Evolutionary conservation across 2,797 vertebrate genomes (phyloP).

Genomic region (Sciaenops ocellatus): DNA sequence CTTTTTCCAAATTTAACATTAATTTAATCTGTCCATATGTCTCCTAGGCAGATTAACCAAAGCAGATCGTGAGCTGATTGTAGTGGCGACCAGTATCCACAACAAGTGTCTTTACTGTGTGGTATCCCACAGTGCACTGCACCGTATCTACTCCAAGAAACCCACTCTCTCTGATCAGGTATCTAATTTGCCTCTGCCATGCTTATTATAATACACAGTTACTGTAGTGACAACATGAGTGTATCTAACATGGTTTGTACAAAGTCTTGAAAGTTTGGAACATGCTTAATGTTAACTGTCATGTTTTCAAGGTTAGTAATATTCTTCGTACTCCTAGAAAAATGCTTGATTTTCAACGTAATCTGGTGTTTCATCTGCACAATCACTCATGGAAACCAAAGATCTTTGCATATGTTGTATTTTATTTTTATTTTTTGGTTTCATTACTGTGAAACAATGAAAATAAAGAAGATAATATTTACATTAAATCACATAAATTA

Average conservation of each 20-base stretch:
- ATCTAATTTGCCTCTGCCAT: background rate
- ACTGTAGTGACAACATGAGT: background rate
- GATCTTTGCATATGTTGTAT: no score
- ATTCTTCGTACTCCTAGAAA: no score
- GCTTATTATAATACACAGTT: background rate
- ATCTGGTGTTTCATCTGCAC: no score
- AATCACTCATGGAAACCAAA: no score
- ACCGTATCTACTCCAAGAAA: constrained; percentile 91
- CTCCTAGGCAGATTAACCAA: constrained; percentile 88
- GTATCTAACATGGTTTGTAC: no score
- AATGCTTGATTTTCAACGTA: no score
- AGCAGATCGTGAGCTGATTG: constrained; percentile 90
- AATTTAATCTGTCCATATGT: background rate
- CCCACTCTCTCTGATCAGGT: constrained; percentile 90
- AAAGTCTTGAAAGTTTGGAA: no score
- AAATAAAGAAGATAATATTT: no score
- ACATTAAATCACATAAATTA: background rate
- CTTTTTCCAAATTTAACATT: background rate
- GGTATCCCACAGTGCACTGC: constrained; percentile 88
- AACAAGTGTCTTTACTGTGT: constrained; percentile 91
- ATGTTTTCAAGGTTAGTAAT: background rate
- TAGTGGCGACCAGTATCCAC: constrained; percentile 88
- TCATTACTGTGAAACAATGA: background rate
- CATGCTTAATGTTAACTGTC: no score
- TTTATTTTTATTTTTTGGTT: background rate